A percentile compares a stretch with the other conserved stretches of the same genome.
Conservation (phyloP, 2,797 vertebrate species). For the Otolemur crassicaudatus region DNA sequence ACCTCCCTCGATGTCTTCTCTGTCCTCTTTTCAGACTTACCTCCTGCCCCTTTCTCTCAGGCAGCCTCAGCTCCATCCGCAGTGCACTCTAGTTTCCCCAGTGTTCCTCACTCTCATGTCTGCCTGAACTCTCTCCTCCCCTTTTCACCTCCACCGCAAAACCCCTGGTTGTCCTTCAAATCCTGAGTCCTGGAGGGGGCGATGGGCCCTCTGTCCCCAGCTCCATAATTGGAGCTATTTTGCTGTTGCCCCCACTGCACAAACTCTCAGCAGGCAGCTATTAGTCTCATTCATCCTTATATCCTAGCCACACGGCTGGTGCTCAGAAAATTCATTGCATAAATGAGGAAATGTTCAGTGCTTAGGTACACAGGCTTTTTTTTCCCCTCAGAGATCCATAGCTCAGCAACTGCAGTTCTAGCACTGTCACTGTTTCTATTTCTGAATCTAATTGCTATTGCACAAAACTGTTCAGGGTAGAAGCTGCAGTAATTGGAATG, state of each 20-base stretch:
- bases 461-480: not conserved
- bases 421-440: conserved; percentile 47
- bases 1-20: not conserved
- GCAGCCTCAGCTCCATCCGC: not conserved
- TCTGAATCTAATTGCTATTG: conserved; percentile 53
- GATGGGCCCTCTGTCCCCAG: not conserved
- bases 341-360: not conserved
- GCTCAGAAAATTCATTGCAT: not conserved
- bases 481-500: conserved; percentile 14
- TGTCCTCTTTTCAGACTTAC: not conserved
- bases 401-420: conserved; percentile 46
- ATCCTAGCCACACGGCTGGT: not conserved
- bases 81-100: not conserved
- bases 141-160: not conserved
- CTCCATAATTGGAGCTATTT: not conserved
- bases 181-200: not conserved
- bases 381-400: not conserved
- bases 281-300: not conserved
- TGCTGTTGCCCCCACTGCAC: not conserved
- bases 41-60: not conserved
- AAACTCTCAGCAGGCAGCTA: not conserved
- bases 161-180: not conserved
- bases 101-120: not conserved
- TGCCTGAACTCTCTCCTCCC: not conserved
- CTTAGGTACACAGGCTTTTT: not conserved